Percentiles rank a stretch among this genome's conserved stretches.
These are phyloP conservation scores for Lepidochrysops patricia DNA, from an alignment of 2,888 invertebrate genomes.

Conservation along the genomic window DNA sequence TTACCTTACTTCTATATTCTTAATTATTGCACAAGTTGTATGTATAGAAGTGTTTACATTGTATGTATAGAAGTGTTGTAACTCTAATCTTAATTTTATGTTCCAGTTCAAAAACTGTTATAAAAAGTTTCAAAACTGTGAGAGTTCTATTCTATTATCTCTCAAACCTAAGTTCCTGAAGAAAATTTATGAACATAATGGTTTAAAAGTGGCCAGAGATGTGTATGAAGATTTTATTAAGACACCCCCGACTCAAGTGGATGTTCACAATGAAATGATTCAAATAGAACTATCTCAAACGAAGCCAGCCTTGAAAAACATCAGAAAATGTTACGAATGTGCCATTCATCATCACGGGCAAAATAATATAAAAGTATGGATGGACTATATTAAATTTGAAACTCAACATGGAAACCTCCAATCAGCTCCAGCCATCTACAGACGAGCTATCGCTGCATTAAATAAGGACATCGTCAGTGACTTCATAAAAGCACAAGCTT, in stretches of 20 bases:
- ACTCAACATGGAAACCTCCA: conserved; percentile 74
- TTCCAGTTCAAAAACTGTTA: conserved; percentile 55
- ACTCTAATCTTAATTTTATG: conserved; percentile 14
- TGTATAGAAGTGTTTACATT: no score
- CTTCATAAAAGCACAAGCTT: conserved; percentile 70
- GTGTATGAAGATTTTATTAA: conserved; percentile 75
- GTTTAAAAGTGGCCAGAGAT: conserved; percentile 75
- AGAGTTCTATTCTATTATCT: conserved; percentile 59
- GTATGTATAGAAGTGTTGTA: no score
- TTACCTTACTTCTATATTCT: neutral
- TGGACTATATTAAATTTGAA: conserved; percentile 82
- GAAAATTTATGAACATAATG: conserved; percentile 66
- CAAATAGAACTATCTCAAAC: conserved; percentile 65
- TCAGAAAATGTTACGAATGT: conserved; percentile 77
- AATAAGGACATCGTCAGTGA: conserved; percentile 66
- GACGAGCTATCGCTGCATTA: conserved; percentile 76
- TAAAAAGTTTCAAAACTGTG: conserved; percentile 60
- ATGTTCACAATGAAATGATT: conserved; percentile 78
- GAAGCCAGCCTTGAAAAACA: conserved; percentile 56
- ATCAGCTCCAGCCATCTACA: conserved; percentile 71
- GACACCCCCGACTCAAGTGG: conserved; percentile 74
- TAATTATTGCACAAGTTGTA: neutral
- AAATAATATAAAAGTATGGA: conserved; percentile 79
- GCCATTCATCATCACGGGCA: conserved; percentile 79
- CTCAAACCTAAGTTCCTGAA: conserved; percentile 77